Evolutionary conservation across 2,888 invertebrate species (phyloP), one percentile per base, ranked within the genome.

Genomic region (Drosophila prolongata): DNA sequence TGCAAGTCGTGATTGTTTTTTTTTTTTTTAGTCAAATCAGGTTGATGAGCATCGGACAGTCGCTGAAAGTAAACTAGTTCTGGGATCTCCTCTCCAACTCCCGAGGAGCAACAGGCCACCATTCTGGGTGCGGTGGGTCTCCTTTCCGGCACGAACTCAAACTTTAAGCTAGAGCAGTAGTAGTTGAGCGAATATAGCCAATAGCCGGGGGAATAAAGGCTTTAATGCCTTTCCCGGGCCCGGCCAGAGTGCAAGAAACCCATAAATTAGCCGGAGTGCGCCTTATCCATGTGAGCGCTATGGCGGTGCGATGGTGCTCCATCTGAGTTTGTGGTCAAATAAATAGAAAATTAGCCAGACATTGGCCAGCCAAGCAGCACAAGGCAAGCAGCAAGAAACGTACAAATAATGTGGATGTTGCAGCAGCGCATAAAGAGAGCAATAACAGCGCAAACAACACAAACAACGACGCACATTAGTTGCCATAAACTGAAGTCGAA

Each of bases 261-360:
- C 85, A 85, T 85, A 85, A 85, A 85, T 85, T 76, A 80, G 60
- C 67, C 66, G 54, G 50, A 72, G 72, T 77, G 61, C 70, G 76
- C 64, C 64, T 55, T 60, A 44, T 47, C 70, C 53, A 19, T 38
- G 38, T 73, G 55, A 35, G 42, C 19, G 37, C 14, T 2, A n/a
- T 14, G 55, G 10, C 11, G 42, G 34, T 37, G 59, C 46, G 42
- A 47, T 53, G 49, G 60, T 62, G 47, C 61, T 62, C 62, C 62
- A 62, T 62, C 62, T 47, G 47, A 34, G 55, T 77, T 79, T 85
- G 87, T 68, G 89, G 89, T 87, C 87, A 87, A 88, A 85, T 87
- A 85, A 88, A 85, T 89, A 88, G 87, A 85, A 85, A 85, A 85
- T 85, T 85, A 85, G 85, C 85, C 89, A 85, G 85, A 87, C 85